Base-by-base conservation (phyloP, 2,888 invertebrate species). In the Pterobdella sp. region DNA sequence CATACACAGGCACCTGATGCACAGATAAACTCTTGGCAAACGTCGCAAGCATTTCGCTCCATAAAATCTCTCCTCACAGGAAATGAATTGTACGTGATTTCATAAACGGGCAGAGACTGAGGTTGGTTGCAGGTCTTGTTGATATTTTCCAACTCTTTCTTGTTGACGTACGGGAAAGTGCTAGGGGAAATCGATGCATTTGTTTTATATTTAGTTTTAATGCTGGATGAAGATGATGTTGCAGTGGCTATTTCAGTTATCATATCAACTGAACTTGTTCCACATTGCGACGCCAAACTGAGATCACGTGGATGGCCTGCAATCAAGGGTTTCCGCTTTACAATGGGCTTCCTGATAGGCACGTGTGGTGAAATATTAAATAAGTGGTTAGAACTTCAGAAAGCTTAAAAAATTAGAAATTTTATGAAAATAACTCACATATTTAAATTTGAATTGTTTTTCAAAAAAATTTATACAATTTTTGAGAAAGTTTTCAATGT, bases 221-320 rank as follows among this genome's bases (percentile, higher is more conserved):
- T 56, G 4, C 18, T 56, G 4, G 60, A 56, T 22, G 60, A 56
- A 7, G n/a, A 26, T 26, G 60, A 22, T 22, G 60, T 56, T 3
- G 60, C 26, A 26, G 60, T 56, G 18, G 60, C 18, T 42, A 42
- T 42, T 22, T 42, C 10, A 7, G 60, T 56, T 26, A 56, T 26
- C 60, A 56, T 56, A 26, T n/a, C 60, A 56, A 56, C 60, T 4
- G 14, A 26, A 26, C 60, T 3, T 14, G 10, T 26, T 7, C 26
- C 14, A n/a, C n/a, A 4, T 22, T 4, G 60, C 26, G 60, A n/a
- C 7, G 26, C 26, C 3, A 56, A 4, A 26, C 7, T 26, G n/a
- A 56, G 10, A 22, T 56, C 60, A 56, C 60, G 60, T 56, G 60
- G 60, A 22, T 56, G 60, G n/a, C 60, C 60, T 56, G 60, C 60